A percentile compares a stretch with the other conserved stretches of the same genome.
phyloP scores from a whole-genome alignment of 2,113 vertebrate species.

The Papio anubis region DNA sequence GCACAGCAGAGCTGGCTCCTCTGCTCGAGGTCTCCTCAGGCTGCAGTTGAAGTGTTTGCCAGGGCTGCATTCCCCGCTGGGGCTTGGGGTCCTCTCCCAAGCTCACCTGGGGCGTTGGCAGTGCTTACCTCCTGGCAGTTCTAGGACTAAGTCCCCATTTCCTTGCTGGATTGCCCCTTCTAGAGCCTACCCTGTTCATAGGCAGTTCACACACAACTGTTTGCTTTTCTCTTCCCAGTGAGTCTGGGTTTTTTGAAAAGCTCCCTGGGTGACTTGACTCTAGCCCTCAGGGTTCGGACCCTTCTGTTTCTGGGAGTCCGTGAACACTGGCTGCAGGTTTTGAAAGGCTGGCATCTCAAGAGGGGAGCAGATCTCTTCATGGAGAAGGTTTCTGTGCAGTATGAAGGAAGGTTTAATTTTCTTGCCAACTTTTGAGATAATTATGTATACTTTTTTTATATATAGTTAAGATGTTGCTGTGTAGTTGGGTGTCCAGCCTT shows the following conservation, averaged over 20 bases:
- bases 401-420: conserved; percentile 5
- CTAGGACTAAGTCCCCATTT: neutral
- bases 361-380: neutral
- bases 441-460: neutral
- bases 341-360: neutral
- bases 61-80: neutral
- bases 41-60: neutral
- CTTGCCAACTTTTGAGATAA: neutral
- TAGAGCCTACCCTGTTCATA: neutral
- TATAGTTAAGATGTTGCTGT: neutral
- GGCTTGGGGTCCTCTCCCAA: neutral
- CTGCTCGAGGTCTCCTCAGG: neutral
- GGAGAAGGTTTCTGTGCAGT: neutral
- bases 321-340: neutral
- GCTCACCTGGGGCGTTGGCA: neutral
- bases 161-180: neutral
- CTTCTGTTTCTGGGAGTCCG: neutral
- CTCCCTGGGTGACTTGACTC: neutral
- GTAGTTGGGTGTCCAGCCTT: neutral
- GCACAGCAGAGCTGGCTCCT: neutral
- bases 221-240: neutral
- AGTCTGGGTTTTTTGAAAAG: neutral
- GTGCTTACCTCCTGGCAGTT: neutral
- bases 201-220: neutral
- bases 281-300: neutral